Percentiles rank a stretch among this genome's conserved stretches.
phyloP scores from a whole-genome alignment of 2,888 invertebrate species.

The Epirrita christyi region DNA sequence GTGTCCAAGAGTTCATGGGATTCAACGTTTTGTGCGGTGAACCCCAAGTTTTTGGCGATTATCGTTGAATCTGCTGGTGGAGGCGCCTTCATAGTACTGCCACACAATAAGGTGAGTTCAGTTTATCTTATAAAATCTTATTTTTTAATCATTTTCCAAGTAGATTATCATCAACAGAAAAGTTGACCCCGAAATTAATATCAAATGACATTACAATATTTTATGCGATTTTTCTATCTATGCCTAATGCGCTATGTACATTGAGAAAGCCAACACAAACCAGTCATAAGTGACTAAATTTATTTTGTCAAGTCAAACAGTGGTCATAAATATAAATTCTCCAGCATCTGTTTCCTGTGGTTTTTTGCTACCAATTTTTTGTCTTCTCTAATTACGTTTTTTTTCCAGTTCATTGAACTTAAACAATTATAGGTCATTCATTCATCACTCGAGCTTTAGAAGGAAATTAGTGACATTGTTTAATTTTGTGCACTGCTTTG shows the following conservation, averaged over 20 bases:
- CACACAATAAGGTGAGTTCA: slow-evolving; percentile 92
- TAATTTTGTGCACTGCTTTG: slow-evolving; percentile 3
- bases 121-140: slow-evolving; percentile 31
- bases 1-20: slow-evolving; percentile 99
- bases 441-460: slow-evolving; percentile 9
- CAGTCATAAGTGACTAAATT: background rate
- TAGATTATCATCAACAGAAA: background rate
- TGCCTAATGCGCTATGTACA: background rate
- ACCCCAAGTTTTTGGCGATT: slow-evolving; percentile 98
- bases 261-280: background rate
- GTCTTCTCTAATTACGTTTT: slow-evolving; percentile 4
- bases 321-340: background rate
- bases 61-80: slow-evolving; percentile 99
- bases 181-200: slow-evolving; percentile 13
- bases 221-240: background rate
- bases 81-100: slow-evolving; percentile 97
- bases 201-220: slow-evolving; percentile 5
- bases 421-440: slow-evolving; percentile 19
- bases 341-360: slow-evolving; percentile 17
- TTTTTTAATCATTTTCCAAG: background rate
- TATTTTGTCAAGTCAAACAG: background rate
- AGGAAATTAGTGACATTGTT: slow-evolving; percentile 10
- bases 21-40: slow-evolving; percentile 98
- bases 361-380: slow-evolving; percentile 7
- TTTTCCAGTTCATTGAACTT: slow-evolving; percentile 23